phyloP scores from a whole-genome alignment of 1,140 invertebrate species.

The Bradysia coprophila region DNA sequence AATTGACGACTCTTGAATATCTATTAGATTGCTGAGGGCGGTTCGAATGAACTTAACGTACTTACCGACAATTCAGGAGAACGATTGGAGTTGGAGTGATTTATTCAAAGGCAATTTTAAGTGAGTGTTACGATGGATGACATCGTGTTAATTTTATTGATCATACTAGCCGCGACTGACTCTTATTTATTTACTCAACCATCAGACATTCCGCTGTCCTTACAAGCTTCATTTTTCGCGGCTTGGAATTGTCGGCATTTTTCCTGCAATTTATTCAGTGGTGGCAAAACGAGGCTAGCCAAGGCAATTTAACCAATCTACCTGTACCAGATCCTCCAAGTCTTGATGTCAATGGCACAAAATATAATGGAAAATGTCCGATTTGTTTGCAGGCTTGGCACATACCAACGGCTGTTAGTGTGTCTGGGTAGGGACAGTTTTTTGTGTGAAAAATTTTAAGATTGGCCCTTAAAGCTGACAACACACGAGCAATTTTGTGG shows the following conservation, averaged over 20 bases:
- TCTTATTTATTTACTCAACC: no score
- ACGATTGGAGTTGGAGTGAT: background rate
- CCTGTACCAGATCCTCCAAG: slow-evolving; percentile 1
- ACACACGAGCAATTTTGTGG: no score
- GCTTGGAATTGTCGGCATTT: slow-evolving; percentile 3
- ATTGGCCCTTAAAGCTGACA: no score
- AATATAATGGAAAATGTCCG: slow-evolving; percentile 2
- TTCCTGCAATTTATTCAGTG: slow-evolving; percentile 4
- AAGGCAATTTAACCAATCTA: background rate
- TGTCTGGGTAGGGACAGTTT: background rate
- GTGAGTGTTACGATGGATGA: no score
- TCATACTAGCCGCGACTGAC: no score
- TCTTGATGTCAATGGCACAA: background rate
- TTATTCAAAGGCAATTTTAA: background rate
- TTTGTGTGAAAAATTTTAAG: background rate
- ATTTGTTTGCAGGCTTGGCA: slow-evolving; percentile 1
- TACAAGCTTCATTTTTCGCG: background rate
- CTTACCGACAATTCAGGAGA: background rate
- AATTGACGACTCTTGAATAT: no score
- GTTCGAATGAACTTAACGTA: background rate
- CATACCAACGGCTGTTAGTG: slow-evolving; percentile 1
- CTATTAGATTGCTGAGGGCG: no score
- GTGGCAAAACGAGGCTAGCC: slow-evolving; percentile 1
- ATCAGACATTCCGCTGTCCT: background rate
- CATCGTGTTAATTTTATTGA: no score